Conservation (phyloP, 1,140 invertebrate species). For the Drosophila fuyamai region DNA sequence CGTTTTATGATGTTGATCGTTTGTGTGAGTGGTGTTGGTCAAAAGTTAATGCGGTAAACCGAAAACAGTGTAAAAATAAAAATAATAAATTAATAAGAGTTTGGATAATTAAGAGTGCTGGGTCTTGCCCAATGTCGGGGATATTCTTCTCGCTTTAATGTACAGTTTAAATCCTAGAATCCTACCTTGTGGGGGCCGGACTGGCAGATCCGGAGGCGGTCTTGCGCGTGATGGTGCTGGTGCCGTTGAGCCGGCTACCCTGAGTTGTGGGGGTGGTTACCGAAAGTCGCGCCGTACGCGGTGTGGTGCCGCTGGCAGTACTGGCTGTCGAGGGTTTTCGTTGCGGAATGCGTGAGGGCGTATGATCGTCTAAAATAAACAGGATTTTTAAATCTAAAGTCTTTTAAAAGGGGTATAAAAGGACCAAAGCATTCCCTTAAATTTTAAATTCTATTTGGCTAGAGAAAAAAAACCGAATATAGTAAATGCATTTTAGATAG, state of each 20-base stretch:
- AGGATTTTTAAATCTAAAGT: not conserved
- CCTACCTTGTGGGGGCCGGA: constrained; percentile 89
- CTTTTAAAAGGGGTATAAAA: too few relatives aligned
- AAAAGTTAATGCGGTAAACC: constrained; percentile 67
- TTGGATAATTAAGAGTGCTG: constrained; percentile 23
- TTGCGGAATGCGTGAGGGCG: constrained; percentile 91
- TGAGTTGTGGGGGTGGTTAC: constrained; percentile 83
- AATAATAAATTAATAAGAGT: constrained; percentile 68
- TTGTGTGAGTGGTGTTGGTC: constrained; percentile 59
- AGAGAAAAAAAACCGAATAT: too few relatives aligned
- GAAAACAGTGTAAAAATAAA: constrained; percentile 72
- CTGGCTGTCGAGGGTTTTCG: constrained; percentile 87
- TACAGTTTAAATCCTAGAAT: not conserved
- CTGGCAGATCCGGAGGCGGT: constrained; percentile 91
- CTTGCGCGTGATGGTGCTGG: constrained; percentile 87
- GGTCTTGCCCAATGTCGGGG: constrained; percentile 13
- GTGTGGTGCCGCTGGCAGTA: constrained; percentile 85
- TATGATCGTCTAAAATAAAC: constrained; percentile 87
- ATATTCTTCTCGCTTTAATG: constrained; percentile 2
- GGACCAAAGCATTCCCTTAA: too few relatives aligned
- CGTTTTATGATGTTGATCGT: constrained; percentile 55
- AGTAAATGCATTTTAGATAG: too few relatives aligned
- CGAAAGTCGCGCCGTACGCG: constrained; percentile 85
- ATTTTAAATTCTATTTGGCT: too few relatives aligned
- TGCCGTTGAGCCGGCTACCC: constrained; percentile 85